Evolutionary conservation across 2,797 vertebrate genomes (phyloP), one percentile per base, ranked within the genome.

Genomic region (Sebastes goodei): DNA sequence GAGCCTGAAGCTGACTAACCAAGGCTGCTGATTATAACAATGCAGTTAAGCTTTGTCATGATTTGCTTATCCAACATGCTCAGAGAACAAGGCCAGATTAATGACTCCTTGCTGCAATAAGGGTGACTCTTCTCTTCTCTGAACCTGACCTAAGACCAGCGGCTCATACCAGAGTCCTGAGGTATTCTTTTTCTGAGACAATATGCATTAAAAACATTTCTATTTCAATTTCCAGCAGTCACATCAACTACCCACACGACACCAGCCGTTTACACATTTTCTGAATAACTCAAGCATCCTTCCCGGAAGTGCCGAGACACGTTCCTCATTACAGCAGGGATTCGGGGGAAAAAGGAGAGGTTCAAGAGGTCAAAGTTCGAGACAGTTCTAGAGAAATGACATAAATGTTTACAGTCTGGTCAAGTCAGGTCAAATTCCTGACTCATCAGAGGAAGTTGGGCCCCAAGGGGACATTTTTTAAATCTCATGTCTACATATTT

Each of bases 321-420:
- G 96, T 96, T 97, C 95, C 95, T 94, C 90, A 96, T 95, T 96
- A 93, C 95, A 92, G 94, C 90, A 91, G 94, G 93, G 95, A 96
- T 89, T 88, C 74, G 61, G n/a, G 80, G 82, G 95, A 95, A 65
- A 92, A 93, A 93, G 89, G 91, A 90, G 74, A 86, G 92, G 92
- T 91, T 95, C 85, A 94, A 93, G 85, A 93, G 95, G 94, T 93
- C 95, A 96, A 84, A 81, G 90, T 89, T 91, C 70, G 88, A 91
- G 86, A 91, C 91, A 92, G 27, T 53, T 32, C 38, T 7, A 89
- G 93, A 92, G 84, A 94, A 95, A 96, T 88, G 89, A 86, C 90
- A 92, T 87, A 88, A 92, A 87, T 84, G 74, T 93, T 91, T 95
- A 92, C 91, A 85, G 93, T 91, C 85, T 88, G 85, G 86, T 90